Percentiles rank a stretch among this genome's conserved stretches.
Conservation (phyloP, 1,140 invertebrate genomes). For the Olivierus martensii region DNA sequence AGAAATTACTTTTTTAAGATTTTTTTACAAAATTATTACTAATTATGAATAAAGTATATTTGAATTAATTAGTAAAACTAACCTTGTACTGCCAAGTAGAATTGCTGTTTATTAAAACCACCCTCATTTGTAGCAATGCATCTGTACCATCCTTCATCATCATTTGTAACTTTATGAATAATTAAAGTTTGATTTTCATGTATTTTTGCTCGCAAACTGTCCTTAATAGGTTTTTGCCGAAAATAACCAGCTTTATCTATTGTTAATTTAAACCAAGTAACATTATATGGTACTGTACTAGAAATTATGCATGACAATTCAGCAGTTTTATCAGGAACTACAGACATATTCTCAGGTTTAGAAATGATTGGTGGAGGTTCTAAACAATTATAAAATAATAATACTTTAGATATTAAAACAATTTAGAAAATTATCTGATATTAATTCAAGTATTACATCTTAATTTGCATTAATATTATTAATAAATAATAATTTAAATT, state of each 20-base stretch:
- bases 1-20: no score
- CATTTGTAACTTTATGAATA: conserved; percentile 21
- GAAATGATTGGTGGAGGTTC: conserved; percentile 38
- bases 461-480: no score
- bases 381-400: conserved; percentile 19
- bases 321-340: conserved; percentile 29
- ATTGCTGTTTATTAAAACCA: conserved; percentile 19
- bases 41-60: not conserved
- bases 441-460: no score
- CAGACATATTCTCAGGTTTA: conserved; percentile 31
- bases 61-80: not conserved
- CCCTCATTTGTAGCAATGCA: conserved; percentile 38
- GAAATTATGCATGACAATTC: conserved; percentile 33
- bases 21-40: not conserved
- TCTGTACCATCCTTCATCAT: conserved; percentile 35
- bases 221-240: not conserved
- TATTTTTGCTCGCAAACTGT: conserved; percentile 11
- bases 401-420: no score
- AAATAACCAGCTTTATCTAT: conserved; percentile 6
- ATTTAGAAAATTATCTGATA: no score
- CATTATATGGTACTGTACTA: conserved; percentile 33
- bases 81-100: conserved; percentile 10
- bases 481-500: no score
- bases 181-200: conserved; percentile 22
- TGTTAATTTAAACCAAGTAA: conserved; percentile 32